These are phyloP conservation scores for Phrynocephalus forsythii DNA, from an alignment of 2,797 vertebrate genomes.

Conservation along the genomic window DNA sequence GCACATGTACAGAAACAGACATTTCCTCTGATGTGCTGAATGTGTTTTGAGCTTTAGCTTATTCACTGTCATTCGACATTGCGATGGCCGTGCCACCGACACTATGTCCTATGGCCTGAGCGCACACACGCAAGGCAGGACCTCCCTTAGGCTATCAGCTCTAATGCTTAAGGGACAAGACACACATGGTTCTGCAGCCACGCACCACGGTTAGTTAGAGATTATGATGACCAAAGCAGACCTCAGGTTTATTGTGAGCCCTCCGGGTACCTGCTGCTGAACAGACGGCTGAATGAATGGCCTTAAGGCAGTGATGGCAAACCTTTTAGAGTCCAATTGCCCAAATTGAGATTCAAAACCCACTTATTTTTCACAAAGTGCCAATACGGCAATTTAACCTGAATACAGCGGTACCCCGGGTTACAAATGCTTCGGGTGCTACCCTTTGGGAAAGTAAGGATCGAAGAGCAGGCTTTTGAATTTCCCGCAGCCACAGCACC, in stretches of 20 bases:
- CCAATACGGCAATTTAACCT: too few relatives aligned
- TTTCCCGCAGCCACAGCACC: too few relatives aligned
- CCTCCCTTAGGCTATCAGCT: not conserved
- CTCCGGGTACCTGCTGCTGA: not conserved
- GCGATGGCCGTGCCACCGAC: not conserved
- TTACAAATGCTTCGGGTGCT: too few relatives aligned
- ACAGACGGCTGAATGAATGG: not conserved
- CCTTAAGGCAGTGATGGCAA: not conserved
- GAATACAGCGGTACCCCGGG: too few relatives aligned
- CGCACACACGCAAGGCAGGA: not conserved
- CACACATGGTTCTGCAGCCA: too few relatives aligned
- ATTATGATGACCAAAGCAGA: not conserved
- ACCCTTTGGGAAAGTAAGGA: too few relatives aligned
- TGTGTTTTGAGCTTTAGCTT: not conserved
- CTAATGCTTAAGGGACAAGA: not conserved
- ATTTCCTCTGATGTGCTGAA: not conserved
- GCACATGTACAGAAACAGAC: not conserved
- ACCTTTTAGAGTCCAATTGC: too few relatives aligned
- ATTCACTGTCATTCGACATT: not conserved
- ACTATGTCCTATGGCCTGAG: too few relatives aligned
- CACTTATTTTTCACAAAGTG: too few relatives aligned
- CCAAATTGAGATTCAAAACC: too few relatives aligned
- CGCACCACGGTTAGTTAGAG: too few relatives aligned
- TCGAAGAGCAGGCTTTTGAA: too few relatives aligned
- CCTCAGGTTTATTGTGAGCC: not conserved